Percentiles rank a stretch among this genome's conserved stretches.
Conservation (phyloP, 2,888 invertebrate species). For the Platycheirus albimanus region DNA sequence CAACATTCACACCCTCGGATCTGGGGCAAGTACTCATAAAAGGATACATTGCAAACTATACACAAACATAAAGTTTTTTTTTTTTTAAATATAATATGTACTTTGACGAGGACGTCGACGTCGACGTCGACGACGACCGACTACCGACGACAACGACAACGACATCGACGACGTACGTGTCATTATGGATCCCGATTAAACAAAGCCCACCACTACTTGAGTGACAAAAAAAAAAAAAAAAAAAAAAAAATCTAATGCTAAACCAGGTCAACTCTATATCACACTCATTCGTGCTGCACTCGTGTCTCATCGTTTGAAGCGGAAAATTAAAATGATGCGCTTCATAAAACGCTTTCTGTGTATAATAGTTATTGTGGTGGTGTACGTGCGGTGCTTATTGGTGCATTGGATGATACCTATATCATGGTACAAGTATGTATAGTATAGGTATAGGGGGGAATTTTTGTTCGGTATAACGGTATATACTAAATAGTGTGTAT, state of each 20-base stretch:
- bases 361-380: slow-evolving; percentile 32
- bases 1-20: slow-evolving; percentile 29
- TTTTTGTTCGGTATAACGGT: too few species aligned
- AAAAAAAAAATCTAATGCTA: slow-evolving; percentile 61
- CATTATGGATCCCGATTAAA: slow-evolving; percentile 34
- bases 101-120: too few species aligned
- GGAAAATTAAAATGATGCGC: slow-evolving; percentile 70
- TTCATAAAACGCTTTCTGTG: slow-evolving; percentile 39
- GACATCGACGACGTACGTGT: background rate
- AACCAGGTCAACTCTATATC: slow-evolving; percentile 68
- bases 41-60: slow-evolving; percentile 9
- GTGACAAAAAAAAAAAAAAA: slow-evolving; percentile 60
- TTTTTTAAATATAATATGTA: too few species aligned
- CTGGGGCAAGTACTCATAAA: slow-evolving; percentile 30
- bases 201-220: slow-evolving; percentile 34
- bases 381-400: background rate
- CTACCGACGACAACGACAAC: too few species aligned
- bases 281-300: slow-evolving; percentile 68
- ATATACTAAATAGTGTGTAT: slow-evolving; percentile 46
- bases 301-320: slow-evolving; percentile 56
- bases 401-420: background rate
- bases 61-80: too few species aligned
- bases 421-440: background rate
- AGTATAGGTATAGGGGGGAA: background rate
- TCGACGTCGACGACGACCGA: too few species aligned